Base-by-base conservation (phyloP, 2,888 invertebrate genomes). In the Plutella xylostella region DNA sequence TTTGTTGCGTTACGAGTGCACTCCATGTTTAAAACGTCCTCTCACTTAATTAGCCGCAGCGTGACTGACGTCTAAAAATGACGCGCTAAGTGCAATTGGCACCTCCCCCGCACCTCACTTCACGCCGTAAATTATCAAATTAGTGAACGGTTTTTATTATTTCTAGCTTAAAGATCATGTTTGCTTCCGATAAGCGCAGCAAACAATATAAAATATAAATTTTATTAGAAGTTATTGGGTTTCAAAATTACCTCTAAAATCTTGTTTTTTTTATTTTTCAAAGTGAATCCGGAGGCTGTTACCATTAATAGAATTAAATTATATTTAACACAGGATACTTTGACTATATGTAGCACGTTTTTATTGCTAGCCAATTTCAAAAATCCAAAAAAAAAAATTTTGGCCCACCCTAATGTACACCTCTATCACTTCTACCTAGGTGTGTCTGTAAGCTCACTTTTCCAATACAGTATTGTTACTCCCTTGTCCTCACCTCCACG, bases 1-100 rank as follows among this genome's bases (percentile, higher is more conserved):
- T 50, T 48, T 12, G 20, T 45, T 3, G 7, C 28, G 17, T 41
- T 48, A 9, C 48, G 49, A 42, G 47, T 52, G 11, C 18, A 18
- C 42, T 47, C 38, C 50, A 45, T 49, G 15, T 14, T 43, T 33
- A 22, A 40, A 17, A 39, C 19, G 18, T 17, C 20, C 39, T 38
- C 18, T 28, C 30, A 20, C 30, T 7, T 1, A 30, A 44, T 9
- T 19, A 28, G 22, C 18, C 28, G 37, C 44, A 28, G 28, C 30
- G 38, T 12, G 18, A 28, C 19, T 30, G 38, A 37, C 5, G 30
- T 4, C 4, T 17, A 22, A 19, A 20, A 31, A 39, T n/a, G 20
- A 20, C 39, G 20, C 17, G 38, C 33, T 33, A 25, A 31, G 19
- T 42, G 14, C 12, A 15, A 14, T 25, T 11, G 25, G 25, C 25